phyloP scores from a whole-genome alignment of 2,888 invertebrate species.

The Camponotus fellah region DNA sequence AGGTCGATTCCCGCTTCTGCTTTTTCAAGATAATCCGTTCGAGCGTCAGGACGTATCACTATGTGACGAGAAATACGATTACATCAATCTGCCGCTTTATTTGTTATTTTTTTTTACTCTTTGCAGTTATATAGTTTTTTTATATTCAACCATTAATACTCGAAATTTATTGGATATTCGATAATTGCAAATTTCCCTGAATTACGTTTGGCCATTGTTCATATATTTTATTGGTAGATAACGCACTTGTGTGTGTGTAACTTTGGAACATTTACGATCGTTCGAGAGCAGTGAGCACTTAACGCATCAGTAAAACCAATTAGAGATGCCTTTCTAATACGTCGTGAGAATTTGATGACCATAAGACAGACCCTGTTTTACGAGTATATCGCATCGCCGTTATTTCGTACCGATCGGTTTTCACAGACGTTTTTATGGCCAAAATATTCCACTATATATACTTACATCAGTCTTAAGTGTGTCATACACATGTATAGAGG shows the following conservation, averaged over 20 bases:
- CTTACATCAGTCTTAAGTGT: not conserved
- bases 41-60: constrained; percentile 11
- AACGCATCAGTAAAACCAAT: constrained; percentile 83
- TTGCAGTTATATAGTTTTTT: not conserved
- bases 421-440: constrained; percentile 64
- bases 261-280: constrained; percentile 72
- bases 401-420: constrained; percentile 59
- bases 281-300: constrained; percentile 80
- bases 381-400: constrained; percentile 57
- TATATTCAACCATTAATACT: not conserved
- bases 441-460: constrained; percentile 7
- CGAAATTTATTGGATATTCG: not conserved
- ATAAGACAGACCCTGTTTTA: constrained; percentile 65
- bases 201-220: not conserved
- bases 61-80: constrained; percentile 51
- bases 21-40: constrained; percentile 52
- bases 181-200: not conserved
- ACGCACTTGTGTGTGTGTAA: constrained; percentile 34
- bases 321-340: constrained; percentile 78
- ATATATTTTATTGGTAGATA: constrained; percentile 57
- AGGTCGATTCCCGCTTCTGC: constrained; percentile 54
- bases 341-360: constrained; percentile 67
- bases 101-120: constrained; percentile 14
- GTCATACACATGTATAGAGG: not conserved
- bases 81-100: constrained; percentile 30